Evolutionary conservation across 1,140 invertebrate species (phyloP), one percentile per base, ranked within the genome.

Genomic region (Palaemon carinicauda): DNA sequence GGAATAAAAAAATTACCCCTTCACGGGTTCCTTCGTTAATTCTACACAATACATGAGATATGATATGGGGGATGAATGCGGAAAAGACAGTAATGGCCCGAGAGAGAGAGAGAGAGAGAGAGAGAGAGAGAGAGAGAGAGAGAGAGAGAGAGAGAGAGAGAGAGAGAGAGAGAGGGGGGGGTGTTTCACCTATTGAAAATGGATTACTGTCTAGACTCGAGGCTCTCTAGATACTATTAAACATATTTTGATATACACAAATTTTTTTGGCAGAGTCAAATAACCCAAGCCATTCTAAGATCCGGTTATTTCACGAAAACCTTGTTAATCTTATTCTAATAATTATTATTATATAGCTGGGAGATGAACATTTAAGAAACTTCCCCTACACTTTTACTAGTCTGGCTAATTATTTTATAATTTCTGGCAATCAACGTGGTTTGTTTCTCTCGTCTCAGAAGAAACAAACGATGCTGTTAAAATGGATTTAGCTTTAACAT

Each of bases 91-190:
- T 73, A 24, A 17, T 73, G 17, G 14, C 3, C 33, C 17, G 29
- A 33, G 31, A 74, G 71, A 75, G 31, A 75, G 31, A 75, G 73
- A 75, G 73, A 75, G 73, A 75, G 73, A 75, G 73, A 75, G 73
- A 75, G 73, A 75, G 73, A 75, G 73, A 75, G 73, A 75, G 73
- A 75, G 73, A 75, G 73, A 75, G 73, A 53, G 77, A 79, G 77
- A 79, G 77, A 54, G 77, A 54, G 77, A 29, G 77, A 9, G 77
- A 54, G 77, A 54, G 77, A 54, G 77, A 54, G 77, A 54, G 77
- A 54, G 77, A 54, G 77, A 54, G 77, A 54, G 77, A 54, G 77
- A 54, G 79, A 50, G 51, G 29, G 33, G 27, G 41, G 29, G 33
- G n/a, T n/a, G n/a, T 7, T 41, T 24, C 27, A 54, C 24, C n/a